Base-by-base conservation (phyloP, 2,888 invertebrate species). In the Slavum lentiscoides region DNA sequence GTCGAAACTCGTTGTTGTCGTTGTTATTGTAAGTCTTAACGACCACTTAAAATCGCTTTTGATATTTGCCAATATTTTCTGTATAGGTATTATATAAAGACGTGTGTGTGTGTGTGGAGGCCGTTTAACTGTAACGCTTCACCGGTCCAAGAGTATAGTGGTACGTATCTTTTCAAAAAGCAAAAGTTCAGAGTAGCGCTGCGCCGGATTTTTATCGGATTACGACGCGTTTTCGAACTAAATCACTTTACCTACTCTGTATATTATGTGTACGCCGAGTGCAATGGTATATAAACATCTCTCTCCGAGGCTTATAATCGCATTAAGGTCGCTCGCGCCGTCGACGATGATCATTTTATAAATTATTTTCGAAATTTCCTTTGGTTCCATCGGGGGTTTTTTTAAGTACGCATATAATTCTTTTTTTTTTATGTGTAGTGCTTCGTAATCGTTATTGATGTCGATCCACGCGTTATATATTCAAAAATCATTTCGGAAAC, bases 141-240 rank as follows among this genome's bases (percentile, higher is more conserved):
- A 30, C 4, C 30, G 64, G 55, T 37, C 37, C 37, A 62, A 64
- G 21, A 13, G 23, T n/a, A 55, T 37, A 55, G 66, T 74, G 17
- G 37, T 13, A 55, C 15, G 30, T 55, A 53, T 64, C 64, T 74
- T 17, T 21, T 39, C 55, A 55, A 58, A 66, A 37, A 55, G 53
- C 55, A 39, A 66, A 37, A 39, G 30, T 30, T 30, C 30, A 30
- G 74, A 66, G 66, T 74, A 74, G 55, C 19, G 37, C 53, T 53
- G 9, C 19, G 9, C 19, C n/a, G 21, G 39, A 39, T 67, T 66
- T 74, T 74, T 30, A 58, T 74, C 21, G 66, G 55, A 67, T 74
- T 67, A 58, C n/a, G 75, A 58, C n/a, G 75, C 23, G 67, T 59
- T 58, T 67, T 75, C 19, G 58, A 75, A 23, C 66, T 66, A 39